Evolutionary conservation across 2,113 vertebrate species (phyloP).

Genomic region (Plestiodon gilberti): DNA sequence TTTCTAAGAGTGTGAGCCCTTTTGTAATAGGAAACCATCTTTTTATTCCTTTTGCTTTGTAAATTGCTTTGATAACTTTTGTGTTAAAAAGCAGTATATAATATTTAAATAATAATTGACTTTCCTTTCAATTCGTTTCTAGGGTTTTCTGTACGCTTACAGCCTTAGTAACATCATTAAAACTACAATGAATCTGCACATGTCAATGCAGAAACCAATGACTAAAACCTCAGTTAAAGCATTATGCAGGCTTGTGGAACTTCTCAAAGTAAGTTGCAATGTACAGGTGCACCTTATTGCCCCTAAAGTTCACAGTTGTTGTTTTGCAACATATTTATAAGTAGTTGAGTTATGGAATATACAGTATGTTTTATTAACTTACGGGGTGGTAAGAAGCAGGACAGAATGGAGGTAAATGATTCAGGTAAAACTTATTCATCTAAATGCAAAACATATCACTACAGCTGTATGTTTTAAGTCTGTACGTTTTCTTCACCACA

Average conservation of each 20-base stretch:
- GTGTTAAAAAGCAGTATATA: not conserved
- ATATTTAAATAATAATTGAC: not conserved
- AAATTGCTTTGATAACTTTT: too few relatives aligned
- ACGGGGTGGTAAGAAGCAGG: not conserved
- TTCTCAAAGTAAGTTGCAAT: constrained; percentile 87
- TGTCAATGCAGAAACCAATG: constrained; percentile 98
- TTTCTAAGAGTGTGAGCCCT: too few relatives aligned
- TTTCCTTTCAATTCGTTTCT: constrained; percentile 43
- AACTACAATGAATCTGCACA: constrained; percentile 98
- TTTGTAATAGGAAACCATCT: too few relatives aligned
- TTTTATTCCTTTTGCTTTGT: too few relatives aligned
- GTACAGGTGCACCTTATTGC: not conserved
- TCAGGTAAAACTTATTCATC: not conserved
- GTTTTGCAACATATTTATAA: not conserved
- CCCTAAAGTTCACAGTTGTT: not conserved
- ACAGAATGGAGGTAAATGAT: not conserved
- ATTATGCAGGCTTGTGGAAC: constrained; percentile 91
- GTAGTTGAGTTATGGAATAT: not conserved
- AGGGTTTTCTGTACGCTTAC: constrained; percentile 97
- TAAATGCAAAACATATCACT: not conserved
- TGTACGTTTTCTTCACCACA: not conserved
- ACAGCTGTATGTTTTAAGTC: not conserved
- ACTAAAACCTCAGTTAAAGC: constrained; percentile 98
- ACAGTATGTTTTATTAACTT: not conserved
- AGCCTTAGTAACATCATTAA: constrained; percentile 94